Evolutionary conservation across 1,140 invertebrate species (phyloP), one percentile per base, ranked within the genome.

Genomic region (Dreissena rostriformis): DNA sequence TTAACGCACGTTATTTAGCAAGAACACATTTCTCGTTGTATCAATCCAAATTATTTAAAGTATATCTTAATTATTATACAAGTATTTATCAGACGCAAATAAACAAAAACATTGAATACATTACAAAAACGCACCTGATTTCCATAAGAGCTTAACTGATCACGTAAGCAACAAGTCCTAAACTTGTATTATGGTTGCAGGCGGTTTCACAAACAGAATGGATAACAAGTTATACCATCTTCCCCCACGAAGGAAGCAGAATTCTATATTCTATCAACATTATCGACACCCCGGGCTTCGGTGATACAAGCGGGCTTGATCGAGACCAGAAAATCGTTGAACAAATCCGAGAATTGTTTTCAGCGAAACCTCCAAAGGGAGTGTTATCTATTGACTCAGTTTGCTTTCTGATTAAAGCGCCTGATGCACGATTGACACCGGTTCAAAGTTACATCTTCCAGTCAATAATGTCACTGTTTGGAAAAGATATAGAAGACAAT

Each of bases 401-500:
- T 73, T 84, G 82, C 51, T 72, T 84, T 39, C 11, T 84, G 26
- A 78, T 61, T 11, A 71, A 84, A 22, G 74, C 82, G 51, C 75
- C 82, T 51, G 66, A 71, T 26, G 74, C 82, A 7, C 66, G 82
- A 0, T 49, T 84, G 24, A 84, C 82, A 0, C 15, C n/a, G 19
- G 28, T 12, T 0, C 82, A 84, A 51, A 71, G 71, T 49, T 88
- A 88, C 53, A 86, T 88, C 14, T 87, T 88, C 28, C n/a, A 89
- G 55, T 63, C 74, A 49, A 86, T 87, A 10, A 28, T 88, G 57
- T 82, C 87, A 10, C 15, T 88, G 11, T 88, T 87, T 77, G 85
- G 88, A 12, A 83, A 87, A 73, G 88, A 88, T 66, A 85, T 89
- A 17, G 85, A 66, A 66, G 51, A 84, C 17, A 88, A 88, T 28